Conservation (phyloP, 35 echinoderm and acorn worm species). For the Apostichopus parvimensis region DNA sequence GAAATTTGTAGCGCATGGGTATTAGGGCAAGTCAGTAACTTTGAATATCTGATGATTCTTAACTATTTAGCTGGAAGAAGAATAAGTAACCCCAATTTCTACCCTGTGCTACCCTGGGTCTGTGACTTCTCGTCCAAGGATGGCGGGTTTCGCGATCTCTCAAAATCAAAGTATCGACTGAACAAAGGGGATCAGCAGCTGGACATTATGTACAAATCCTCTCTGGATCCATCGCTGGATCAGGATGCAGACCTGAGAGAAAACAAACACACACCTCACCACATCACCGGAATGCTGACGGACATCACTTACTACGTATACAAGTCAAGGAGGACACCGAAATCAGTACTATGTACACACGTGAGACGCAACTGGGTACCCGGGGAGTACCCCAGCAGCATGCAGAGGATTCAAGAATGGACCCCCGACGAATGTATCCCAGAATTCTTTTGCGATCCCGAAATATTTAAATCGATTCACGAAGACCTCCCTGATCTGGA, state of each 20-base stretch:
- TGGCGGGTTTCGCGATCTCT: conserved; percentile 79
- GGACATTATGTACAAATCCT: conserved; percentile 83
- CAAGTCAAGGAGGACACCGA: conserved; percentile 77
- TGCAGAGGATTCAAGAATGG: conserved; percentile 94
- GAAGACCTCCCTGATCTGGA: conserved; percentile 88
- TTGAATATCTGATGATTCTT: conserved; percentile 93
- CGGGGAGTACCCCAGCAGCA: conserved; percentile 86
- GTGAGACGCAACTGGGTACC: conserved; percentile 77
- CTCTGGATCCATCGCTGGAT: neutral
- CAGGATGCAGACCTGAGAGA: neutral
- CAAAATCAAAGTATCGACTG: conserved; percentile 90
- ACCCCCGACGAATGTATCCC: conserved; percentile 98
- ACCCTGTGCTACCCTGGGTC: conserved; percentile 95
- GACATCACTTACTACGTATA: conserved; percentile 96
- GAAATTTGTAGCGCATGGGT: conserved; percentile 79
- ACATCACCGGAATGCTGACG: conserved; percentile 85
- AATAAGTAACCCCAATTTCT: conserved; percentile 81
- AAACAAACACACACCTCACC: conserved; percentile 75
- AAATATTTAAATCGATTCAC: conserved; percentile 85
- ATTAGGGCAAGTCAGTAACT: conserved; percentile 80
- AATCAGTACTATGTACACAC: conserved; percentile 76
- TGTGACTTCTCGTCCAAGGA: conserved; percentile 87
- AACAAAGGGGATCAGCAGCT: conserved; percentile 95
- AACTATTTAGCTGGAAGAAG: conserved; percentile 85
- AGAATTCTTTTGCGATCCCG: conserved; percentile 92